Evolutionary conservation across 2,797 vertebrate genomes (phyloP), one percentile per base, ranked within the genome.

Genomic region (Micrastur ruficollis): DNA sequence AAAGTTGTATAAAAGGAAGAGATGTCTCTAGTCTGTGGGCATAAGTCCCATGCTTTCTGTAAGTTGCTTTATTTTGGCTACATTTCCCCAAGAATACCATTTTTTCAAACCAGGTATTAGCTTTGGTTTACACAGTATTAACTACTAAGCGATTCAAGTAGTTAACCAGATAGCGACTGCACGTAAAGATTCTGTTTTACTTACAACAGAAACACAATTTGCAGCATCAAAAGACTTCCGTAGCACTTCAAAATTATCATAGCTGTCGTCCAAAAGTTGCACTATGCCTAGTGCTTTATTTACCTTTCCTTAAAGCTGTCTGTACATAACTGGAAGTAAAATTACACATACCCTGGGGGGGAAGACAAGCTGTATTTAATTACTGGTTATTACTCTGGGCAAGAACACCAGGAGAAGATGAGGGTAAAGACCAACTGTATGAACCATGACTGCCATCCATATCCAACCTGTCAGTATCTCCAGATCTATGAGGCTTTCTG

Each of bases 1-100:
- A 8, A 13, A 63, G 8, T 5, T n/a, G 2, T 6, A 38, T 26
- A 21, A 82, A 79, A 65, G 32, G 22, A 72, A 63, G 8, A 63
- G 12, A 27, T 17, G 7, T 10, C 62, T 67, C 27, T 21, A 38
- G 12, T 13, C 29, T 49, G 15, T 22, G 26, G 11, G 4, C 2
- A 1, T 8, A 36, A 59, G 7, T 58, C 14, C 58, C 36, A 31
- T 0, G 0, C 47, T 66, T 53, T 27, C 1, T 29, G 22, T 8
- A 62, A 66, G 12, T 29, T 58, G 16, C 14, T 78, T 89, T 12
- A 42, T 63, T 84, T 89, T 78, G 8, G 4, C 53, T 49, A 52
- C 2, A 13, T 1, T 34, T 26, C 21, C 9, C 38, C 18, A 58
- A 34, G 6, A 70, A 74, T 2, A 1, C 11, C 9, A 11, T 21